phyloP scores from a whole-genome alignment of 2,888 invertebrate genomes.

The Melanchra persicariae region DNA sequence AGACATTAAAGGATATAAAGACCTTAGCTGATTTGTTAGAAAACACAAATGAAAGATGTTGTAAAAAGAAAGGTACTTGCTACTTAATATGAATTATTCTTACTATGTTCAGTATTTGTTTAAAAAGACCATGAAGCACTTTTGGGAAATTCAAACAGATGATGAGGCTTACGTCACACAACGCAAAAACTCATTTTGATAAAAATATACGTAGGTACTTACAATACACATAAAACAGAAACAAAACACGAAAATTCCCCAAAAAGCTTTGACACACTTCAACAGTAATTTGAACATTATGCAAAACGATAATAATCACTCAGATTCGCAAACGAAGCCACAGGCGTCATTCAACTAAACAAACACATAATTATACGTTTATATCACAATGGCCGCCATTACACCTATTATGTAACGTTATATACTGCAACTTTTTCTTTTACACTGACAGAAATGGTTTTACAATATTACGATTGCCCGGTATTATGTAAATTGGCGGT shows the following conservation, averaged over 20 bases:
- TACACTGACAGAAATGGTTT: slow-evolving; percentile 55
- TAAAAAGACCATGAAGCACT: too few species aligned
- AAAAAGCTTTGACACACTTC: slow-evolving; percentile 34
- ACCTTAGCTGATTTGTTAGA: too few species aligned
- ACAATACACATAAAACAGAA: not conserved
- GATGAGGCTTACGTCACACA: too few species aligned
- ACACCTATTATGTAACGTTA: slow-evolving; percentile 48
- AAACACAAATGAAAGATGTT: too few species aligned
- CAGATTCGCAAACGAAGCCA: slow-evolving; percentile 40
- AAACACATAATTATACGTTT: slow-evolving; percentile 67
- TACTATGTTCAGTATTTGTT: too few species aligned
- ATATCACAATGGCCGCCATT: slow-evolving; percentile 59
- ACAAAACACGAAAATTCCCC: not conserved
- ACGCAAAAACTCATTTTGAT: too few species aligned
- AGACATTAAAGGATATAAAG: too few species aligned
- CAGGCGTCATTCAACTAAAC: slow-evolving; percentile 60
- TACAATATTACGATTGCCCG: slow-evolving; percentile 50
- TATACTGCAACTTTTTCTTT: slow-evolving; percentile 64
- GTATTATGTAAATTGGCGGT: slow-evolving; percentile 53
- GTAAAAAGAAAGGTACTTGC: too few species aligned
- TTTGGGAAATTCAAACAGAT: too few species aligned
- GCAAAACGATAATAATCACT: slow-evolving; percentile 48
- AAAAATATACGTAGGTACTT: too few species aligned
- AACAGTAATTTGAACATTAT: slow-evolving; percentile 27
- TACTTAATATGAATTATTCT: too few species aligned